Conservation (phyloP, 2,797 vertebrate species). For the Halcyon badia region DNA sequence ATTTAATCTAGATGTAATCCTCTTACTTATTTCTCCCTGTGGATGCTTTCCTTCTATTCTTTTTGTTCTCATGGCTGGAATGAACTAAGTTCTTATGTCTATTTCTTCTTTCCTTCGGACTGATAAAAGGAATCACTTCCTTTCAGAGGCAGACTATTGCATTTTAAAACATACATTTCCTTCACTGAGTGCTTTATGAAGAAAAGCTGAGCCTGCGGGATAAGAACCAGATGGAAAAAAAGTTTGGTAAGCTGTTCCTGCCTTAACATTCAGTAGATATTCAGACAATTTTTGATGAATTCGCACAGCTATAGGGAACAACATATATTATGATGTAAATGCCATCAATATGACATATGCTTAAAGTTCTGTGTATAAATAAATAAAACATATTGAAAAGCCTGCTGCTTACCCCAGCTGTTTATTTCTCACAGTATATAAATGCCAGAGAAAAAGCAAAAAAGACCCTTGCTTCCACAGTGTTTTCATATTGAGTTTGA, state of each 20-base stretch:
- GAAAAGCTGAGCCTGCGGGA: constrained; percentile 75
- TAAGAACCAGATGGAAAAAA: constrained; percentile 76
- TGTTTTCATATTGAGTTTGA: constrained; percentile 64
- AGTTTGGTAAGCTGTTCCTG: constrained; percentile 72
- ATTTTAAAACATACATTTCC: constrained; percentile 66
- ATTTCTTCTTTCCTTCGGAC: not conserved
- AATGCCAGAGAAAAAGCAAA: constrained; percentile 42
- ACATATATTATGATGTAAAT: constrained; percentile 85
- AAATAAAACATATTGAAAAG: constrained; percentile 82
- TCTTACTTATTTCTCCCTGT: not conserved
- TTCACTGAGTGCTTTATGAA: constrained; percentile 53
- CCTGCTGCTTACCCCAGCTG: constrained; percentile 80
- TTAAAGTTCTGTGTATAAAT: constrained; percentile 81
- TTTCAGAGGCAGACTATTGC: constrained; percentile 33
- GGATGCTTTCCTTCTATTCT: not conserved
- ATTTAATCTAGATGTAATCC: not conserved
- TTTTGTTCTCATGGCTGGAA: not conserved
- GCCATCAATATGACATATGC: constrained; percentile 81
- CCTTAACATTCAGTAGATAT: constrained; percentile 64
- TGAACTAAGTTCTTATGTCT: not conserved
- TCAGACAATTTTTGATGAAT: constrained; percentile 78
- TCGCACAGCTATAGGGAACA: constrained; percentile 79
- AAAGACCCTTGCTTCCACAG: not conserved
- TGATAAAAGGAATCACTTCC: not conserved
- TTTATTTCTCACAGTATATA: constrained; percentile 76